Evolutionary conservation across 2,113 vertebrate species (phyloP).

Genomic region (Petroica traversi): DNA sequence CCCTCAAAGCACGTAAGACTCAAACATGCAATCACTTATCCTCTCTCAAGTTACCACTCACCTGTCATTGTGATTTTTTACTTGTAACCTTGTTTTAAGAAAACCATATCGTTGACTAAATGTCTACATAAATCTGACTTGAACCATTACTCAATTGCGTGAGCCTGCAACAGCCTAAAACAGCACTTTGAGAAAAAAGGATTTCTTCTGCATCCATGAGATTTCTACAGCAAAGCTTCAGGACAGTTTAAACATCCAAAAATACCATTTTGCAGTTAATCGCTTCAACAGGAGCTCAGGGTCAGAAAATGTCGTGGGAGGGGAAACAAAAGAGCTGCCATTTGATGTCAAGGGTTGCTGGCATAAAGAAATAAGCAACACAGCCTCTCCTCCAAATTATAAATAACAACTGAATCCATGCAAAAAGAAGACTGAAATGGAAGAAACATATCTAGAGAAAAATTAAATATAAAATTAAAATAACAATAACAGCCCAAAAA

Average conservation of each 20-base stretch:
- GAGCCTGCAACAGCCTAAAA: not conserved
- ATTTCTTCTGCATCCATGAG: not conserved
- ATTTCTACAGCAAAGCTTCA: not conserved
- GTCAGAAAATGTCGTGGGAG: slow-evolving; percentile 57
- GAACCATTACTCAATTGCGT: not conserved
- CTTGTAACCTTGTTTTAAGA: not conserved
- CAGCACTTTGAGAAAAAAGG: not conserved
- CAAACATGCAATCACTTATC: not conserved
- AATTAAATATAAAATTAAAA: not conserved
- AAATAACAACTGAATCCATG: not conserved
- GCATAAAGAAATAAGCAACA: not conserved
- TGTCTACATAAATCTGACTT: not conserved
- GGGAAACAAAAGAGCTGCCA: slow-evolving; percentile 15
- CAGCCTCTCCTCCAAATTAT: not conserved
- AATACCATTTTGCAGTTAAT: slow-evolving; percentile 28
- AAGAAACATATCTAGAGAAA: not conserved
- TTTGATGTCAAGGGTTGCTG: slow-evolving; percentile 11
- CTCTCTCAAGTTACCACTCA: not conserved
- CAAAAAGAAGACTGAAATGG: not conserved
- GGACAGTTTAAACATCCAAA: not conserved
- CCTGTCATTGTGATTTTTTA: not conserved
- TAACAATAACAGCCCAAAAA: too few relatives aligned
- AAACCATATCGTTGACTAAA: not conserved
- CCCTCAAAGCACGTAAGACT: not conserved
- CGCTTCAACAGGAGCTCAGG: slow-evolving; percentile 19